Percentiles rank a stretch among this genome's conserved stretches.
Conservation (phyloP, 2,113 vertebrate species). For the Ornithorhynchus anatinus region DNA sequence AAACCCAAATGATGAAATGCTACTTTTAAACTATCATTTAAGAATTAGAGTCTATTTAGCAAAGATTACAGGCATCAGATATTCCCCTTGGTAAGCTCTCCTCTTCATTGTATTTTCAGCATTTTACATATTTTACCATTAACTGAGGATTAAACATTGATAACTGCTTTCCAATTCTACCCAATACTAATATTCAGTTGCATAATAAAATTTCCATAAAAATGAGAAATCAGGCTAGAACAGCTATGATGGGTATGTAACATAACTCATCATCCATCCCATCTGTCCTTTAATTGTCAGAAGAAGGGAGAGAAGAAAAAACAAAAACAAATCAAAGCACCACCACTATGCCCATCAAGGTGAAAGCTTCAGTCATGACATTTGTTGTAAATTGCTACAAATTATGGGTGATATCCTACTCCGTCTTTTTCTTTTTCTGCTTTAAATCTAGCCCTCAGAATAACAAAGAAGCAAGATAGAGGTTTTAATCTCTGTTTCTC, state of each 20-base stretch:
- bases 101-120: background rate
- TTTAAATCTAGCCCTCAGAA: background rate
- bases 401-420: background rate
- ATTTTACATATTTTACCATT: background rate
- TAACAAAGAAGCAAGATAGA: too few species aligned
- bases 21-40: background rate
- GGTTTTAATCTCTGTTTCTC: too few species aligned
- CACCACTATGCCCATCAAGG: background rate
- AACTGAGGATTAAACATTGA: background rate
- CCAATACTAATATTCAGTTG: background rate
- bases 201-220: background rate
- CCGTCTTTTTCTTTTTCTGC: background rate
- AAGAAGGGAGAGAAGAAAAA: background rate
- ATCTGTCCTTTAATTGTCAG: background rate
- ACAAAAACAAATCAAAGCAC: background rate
- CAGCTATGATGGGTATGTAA: background rate
- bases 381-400: background rate
- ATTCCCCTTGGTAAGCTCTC: background rate
- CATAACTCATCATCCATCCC: background rate
- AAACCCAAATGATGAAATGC: background rate
- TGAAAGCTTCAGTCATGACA: background rate
- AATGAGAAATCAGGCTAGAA: background rate
- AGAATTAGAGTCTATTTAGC: background rate
- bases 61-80: background rate
- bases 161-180: background rate